Conservation (phyloP, 2,888 invertebrate species). For the Brenthis hecate region DNA sequence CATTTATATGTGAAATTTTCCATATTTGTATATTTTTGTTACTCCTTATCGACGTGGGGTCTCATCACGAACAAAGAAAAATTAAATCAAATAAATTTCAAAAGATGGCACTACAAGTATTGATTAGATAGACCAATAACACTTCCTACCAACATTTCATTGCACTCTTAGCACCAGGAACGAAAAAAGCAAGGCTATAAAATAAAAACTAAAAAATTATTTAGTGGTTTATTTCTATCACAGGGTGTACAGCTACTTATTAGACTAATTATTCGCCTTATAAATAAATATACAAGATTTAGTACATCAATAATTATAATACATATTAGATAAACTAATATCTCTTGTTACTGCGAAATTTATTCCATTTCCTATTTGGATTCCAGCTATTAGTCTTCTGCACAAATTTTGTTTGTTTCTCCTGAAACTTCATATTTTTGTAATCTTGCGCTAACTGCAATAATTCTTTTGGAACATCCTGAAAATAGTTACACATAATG, state of each 20-base stretch:
- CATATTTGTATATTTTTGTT: no score
- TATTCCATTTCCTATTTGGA: constrained; percentile 47
- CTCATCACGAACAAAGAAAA: no score
- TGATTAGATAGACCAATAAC: no score
- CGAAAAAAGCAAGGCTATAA: not conserved
- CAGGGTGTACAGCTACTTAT: constrained; percentile 14
- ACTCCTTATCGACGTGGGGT: no score
- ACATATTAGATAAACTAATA: constrained; percentile 16
- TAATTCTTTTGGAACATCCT: constrained; percentile 42
- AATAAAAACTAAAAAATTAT: not conserved
- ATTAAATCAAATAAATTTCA: no score
- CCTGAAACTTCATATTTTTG: constrained; percentile 48
- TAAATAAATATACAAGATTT: not conserved
- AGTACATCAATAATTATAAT: not conserved
- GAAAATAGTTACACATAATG: constrained; percentile 2
- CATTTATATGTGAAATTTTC: no score
- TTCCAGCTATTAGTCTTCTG: constrained; percentile 49
- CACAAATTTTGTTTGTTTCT: constrained; percentile 50
- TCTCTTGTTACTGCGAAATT: constrained; percentile 40
- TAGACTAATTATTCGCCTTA: not conserved
- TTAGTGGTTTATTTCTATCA: constrained; percentile 34
- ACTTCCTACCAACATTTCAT: not conserved
- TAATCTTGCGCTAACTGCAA: constrained; percentile 56
- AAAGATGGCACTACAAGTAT: no score
- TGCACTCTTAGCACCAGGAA: no score